A percentile compares a stretch with the other conserved stretches of the same genome.
Evolutionary conservation across 2,888 invertebrate species (phyloP).

Genomic region (Celastrina argiolus): DNA sequence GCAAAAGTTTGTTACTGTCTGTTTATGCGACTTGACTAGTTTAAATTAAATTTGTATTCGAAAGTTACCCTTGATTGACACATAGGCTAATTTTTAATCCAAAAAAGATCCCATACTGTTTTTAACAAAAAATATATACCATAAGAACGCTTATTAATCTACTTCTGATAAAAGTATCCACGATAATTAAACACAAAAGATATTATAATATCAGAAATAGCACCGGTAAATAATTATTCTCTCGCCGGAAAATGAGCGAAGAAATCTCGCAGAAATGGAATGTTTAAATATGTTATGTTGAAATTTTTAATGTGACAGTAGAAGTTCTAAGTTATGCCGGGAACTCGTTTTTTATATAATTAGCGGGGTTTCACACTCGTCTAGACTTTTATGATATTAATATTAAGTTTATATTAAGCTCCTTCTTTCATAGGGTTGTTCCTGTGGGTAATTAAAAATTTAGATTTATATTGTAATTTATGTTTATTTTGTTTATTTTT

Average conservation of each 20-base stretch:
- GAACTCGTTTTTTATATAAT: conserved; percentile 22
- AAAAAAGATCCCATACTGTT: too few relatives aligned
- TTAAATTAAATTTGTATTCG: too few relatives aligned
- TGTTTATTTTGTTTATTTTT: background rate
- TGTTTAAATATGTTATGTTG: conserved; percentile 15
- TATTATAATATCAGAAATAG: background rate
- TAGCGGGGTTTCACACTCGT: conserved; percentile 20
- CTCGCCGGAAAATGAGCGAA: conserved; percentile 6
- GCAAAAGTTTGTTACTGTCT: too few relatives aligned
- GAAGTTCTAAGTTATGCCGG: conserved; percentile 15
- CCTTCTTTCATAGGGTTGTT: background rate
- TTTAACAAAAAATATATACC: too few relatives aligned
- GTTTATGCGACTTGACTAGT: too few relatives aligned
- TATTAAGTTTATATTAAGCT: background rate
- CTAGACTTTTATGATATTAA: conserved; percentile 12
- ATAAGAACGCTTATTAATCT: too few relatives aligned
- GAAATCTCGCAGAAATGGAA: conserved; percentile 11
- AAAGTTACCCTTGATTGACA: too few relatives aligned
- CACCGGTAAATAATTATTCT: background rate
- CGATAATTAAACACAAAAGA: background rate
- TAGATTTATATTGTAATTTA: background rate
- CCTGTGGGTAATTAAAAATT: background rate
- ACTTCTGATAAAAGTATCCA: too few relatives aligned
- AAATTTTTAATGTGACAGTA: conserved; percentile 20
- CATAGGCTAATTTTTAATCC: too few relatives aligned